Conservation (phyloP, 2,797 vertebrate species). For the Muscicapa comitata region DNA sequence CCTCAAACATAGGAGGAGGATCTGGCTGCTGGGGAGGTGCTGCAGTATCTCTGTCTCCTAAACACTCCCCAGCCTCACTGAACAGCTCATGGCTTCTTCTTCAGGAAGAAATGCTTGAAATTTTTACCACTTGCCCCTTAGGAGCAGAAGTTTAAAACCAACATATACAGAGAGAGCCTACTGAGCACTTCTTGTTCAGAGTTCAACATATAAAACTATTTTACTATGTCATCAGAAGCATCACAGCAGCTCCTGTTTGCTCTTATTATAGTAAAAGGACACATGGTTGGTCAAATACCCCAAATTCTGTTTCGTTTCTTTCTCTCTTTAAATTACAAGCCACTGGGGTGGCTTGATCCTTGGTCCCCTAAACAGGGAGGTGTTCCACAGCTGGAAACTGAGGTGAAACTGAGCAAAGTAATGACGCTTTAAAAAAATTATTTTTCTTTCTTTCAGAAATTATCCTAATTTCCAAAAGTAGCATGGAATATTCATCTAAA, state of each 20-base stretch:
- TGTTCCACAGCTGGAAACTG: neutral
- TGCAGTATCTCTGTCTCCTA: neutral
- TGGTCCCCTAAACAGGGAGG: neutral
- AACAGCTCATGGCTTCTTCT: neutral
- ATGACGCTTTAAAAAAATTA: neutral
- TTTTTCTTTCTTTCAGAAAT: neutral
- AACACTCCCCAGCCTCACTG: neutral
- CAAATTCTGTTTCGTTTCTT: neutral
- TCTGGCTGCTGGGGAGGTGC: neutral
- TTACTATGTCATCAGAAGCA: neutral
- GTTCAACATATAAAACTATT: neutral
- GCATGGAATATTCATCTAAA: neutral
- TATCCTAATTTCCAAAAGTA: neutral
- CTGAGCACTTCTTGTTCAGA: neutral
- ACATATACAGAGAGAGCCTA: neutral
- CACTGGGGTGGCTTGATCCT: neutral
- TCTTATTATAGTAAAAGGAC: rapidly evolving
- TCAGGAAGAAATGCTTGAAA: neutral
- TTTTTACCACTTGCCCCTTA: neutral
- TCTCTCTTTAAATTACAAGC: neutral
- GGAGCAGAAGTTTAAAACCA: neutral
- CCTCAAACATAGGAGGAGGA: neutral
- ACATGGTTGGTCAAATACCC: neutral
- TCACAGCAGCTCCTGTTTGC: neutral
- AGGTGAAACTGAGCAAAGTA: neutral